Base-by-base conservation (phyloP, 2,888 invertebrate genomes). In the Oscheius sp. region DNA sequence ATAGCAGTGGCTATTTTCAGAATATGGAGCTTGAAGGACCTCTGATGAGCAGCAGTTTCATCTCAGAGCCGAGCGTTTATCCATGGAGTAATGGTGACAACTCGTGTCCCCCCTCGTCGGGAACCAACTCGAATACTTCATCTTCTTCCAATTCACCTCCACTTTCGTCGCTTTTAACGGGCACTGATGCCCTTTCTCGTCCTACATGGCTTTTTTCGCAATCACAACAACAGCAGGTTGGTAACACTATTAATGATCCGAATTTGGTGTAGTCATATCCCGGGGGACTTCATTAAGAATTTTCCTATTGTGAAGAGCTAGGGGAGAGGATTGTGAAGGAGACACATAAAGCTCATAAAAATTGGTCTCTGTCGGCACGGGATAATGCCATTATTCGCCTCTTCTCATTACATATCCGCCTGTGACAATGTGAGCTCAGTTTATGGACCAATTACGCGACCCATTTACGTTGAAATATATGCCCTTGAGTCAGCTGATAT, bases 401-500 rank as follows among this genome's bases (percentile, higher is more conserved):
- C 50, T 50, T 28, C 56, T 56, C 56, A 56, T 56, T 56, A 56
- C 56, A 56, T 56, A 20, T 36, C 41, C 41, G 59, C 30, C 44
- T 44, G n/a, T 44, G 44, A 56, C 56, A 56, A 24, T 36, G 56
- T 38, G 36, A 20, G 20, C 36, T 38, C 36, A 36, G 41, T 59
- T 59, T 59, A 59, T 59, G 26, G 59, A 44, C 44, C 59, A 59
- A 41, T 59, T 59, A 59, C 26, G 22, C 41, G 20, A 44, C 44
- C 26, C 59, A 41, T 59, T 59, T 26, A 44, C 41, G 59, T 59
- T 59, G 59, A 59, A 59, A 59, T 59, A 44, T 41, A 20, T 44
- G 41, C 44, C 59, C 28, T 59, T 59, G 59, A 38, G 59, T 59
- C 59, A 59, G 59, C 59, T 59, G 44, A 59, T 59, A 54, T 30